Percentiles rank a stretch among this genome's conserved stretches.
These are phyloP conservation scores for Xestobium rufovillosum DNA, from an alignment of 2,888 invertebrate species.

Conservation along the genomic window DNA sequence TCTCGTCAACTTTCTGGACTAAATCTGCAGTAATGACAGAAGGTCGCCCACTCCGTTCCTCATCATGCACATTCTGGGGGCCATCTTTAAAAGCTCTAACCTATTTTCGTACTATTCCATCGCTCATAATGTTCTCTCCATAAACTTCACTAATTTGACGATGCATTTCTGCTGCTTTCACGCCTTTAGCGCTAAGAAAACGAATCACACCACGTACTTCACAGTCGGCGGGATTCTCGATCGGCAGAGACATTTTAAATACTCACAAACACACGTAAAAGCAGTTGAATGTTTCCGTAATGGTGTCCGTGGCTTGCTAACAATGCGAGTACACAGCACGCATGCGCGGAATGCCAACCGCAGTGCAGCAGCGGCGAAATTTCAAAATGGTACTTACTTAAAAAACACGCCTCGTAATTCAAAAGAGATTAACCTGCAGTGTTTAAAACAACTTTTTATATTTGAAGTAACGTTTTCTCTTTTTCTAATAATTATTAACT, in stretches of 20 bases:
- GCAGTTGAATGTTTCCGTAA: background rate
- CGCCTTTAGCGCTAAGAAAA: constrained; percentile 20
- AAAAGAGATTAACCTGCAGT: no score
- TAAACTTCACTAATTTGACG: constrained; percentile 23
- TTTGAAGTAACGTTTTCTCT: no score
- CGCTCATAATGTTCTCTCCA: constrained; percentile 21
- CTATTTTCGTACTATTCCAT: constrained; percentile 23
- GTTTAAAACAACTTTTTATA: no score
- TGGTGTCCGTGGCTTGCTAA: constrained; percentile 7
- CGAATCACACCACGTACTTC: constrained; percentile 16
- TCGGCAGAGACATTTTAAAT: constrained; percentile 8
- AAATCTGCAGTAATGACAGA: constrained; percentile 9
- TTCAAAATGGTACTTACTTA: constrained; percentile 14
- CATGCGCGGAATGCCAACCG: constrained; percentile 15
- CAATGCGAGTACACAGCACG: constrained; percentile 12
- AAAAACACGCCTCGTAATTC: constrained; percentile 14
- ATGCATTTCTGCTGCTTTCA: constrained; percentile 22
- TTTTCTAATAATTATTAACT: no score
- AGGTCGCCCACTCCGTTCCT: constrained; percentile 12
- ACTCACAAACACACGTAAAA: constrained; percentile 3
- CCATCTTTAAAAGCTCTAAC: constrained; percentile 17
- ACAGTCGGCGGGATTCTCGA: constrained; percentile 12
- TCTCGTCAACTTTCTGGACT: constrained; percentile 12
- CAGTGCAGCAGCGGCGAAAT: constrained; percentile 7
- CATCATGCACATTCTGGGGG: constrained; percentile 10